phyloP scores from a whole-genome alignment of 2,888 invertebrate species.

The Lordiphosa fenestrarum region DNA sequence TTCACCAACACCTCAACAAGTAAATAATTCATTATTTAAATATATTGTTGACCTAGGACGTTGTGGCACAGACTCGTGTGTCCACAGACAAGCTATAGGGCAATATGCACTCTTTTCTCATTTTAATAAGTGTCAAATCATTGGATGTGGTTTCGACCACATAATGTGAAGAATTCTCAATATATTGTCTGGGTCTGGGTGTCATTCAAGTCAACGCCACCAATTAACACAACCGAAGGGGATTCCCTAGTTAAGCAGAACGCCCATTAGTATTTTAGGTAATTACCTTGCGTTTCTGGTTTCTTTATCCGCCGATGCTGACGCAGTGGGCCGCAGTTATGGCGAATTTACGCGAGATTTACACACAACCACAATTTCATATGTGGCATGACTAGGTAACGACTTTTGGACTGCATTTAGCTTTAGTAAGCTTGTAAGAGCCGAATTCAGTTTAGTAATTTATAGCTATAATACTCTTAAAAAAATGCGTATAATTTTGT shows the following conservation, averaged over 20 bases:
- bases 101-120: constrained; percentile 13
- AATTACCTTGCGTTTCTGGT: neutral
- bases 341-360: constrained; percentile 24
- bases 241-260: constrained; percentile 21
- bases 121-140: constrained; percentile 25
- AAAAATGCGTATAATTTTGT: no score
- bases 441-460: no score
- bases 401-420: no score
- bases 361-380: no score
- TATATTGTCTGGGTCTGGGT: constrained; percentile 13
- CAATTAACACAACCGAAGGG: constrained; percentile 33
- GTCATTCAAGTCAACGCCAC: constrained; percentile 32
- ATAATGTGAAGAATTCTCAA: constrained; percentile 25
- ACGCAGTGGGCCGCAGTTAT: constrained; percentile 43
- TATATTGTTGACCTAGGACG: neutral
- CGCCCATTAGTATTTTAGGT: constrained; percentile 21
- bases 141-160: constrained; percentile 18
- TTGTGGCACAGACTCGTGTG: constrained; percentile 18
- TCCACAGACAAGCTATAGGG: constrained; percentile 27
- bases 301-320: constrained; percentile 29
- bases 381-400: no score
- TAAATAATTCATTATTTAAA: no score
- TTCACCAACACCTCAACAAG: no score
- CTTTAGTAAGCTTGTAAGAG: no score
- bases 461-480: no score